Evolutionary conservation across 2,888 invertebrate species (phyloP), one percentile per base, ranked within the genome.

Genomic region (Oscheius onirici): DNA sequence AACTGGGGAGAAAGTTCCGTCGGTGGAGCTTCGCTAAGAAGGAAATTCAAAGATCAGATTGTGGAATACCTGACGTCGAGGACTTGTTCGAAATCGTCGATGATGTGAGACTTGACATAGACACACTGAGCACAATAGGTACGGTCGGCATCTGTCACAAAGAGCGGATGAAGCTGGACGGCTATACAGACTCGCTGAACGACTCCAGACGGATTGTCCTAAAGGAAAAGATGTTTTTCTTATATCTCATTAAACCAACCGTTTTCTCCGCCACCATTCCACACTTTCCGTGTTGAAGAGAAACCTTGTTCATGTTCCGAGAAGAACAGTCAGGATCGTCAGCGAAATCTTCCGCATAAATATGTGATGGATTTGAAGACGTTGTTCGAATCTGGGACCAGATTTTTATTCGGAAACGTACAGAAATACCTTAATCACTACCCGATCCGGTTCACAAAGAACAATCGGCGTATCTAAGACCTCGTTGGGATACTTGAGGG

Each of bases 51-150:
- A 20, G 8, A 8, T 54, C 28, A 17, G n/a, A 11, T 2, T 15
- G 2, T n/a, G 40, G 41, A 22, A 22, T 43, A 83, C 83, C 83
- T 83, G 63, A 86, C 83, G 28, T 79, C 83, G 11, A 85, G 71
- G 40, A 79, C 79, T 54, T 84, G 83, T 57, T 86, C 83, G 24
- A 86, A 79, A 70, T 85, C 82, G 26, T 82, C 81, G 63, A 86
- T 80, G 10, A 86, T 78, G 63, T 81, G 83, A 10, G 78, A 76
- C 49, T 87, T 85, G 71, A 84, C 80, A 71, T 87, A 87, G 28
- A 87, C 84, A 58, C 87, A 87, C 60, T 86, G 84, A 17, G 87
- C 87, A 75, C 87, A 87, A 71, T 86, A 87, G 26, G 82, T 83
- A 8, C 84, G 75, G 69, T 87, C 87, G 3, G 86, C 78, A 71